Evolutionary conservation across 2,113 vertebrate species (phyloP).

Genomic region (Phodopus roborovskii): DNA sequence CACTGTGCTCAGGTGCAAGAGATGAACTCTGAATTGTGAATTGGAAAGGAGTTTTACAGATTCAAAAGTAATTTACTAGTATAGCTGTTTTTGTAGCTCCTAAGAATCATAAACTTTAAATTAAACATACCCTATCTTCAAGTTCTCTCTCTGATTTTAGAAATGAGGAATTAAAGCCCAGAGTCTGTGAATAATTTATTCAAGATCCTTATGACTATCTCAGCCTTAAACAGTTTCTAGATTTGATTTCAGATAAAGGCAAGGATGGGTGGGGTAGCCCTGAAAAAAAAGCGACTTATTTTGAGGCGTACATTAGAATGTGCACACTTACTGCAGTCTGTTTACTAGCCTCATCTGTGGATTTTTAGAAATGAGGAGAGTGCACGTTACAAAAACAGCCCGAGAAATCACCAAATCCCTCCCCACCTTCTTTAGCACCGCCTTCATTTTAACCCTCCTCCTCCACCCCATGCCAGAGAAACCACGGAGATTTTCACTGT

Average conservation of each 20-base stretch:
- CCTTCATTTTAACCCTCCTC: background rate
- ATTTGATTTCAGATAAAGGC: background rate
- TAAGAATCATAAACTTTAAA: conserved; percentile 42
- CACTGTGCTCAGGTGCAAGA: background rate
- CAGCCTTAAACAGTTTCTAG: background rate
- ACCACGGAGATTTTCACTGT: background rate
- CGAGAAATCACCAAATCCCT: background rate
- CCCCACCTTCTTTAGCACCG: background rate
- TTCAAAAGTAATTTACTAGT: conserved; percentile 19
- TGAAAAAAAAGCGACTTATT: background rate
- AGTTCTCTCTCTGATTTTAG: background rate
- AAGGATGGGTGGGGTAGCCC: too few species aligned
- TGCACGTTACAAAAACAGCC: background rate
- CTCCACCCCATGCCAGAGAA: background rate
- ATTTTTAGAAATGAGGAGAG: background rate
- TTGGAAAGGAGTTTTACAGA: conserved; percentile 30
- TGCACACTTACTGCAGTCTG: background rate
- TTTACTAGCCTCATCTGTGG: background rate
- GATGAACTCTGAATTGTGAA: conserved; percentile 10
- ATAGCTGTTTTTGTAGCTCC: background rate
- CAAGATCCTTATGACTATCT: background rate
- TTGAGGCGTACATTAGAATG: background rate
- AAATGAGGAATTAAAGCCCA: background rate
- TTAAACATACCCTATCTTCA: background rate
- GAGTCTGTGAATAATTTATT: background rate